Evolutionary conservation across 2,113 vertebrate genomes (phyloP).

Genomic region (Aptenodytes patagonicus): DNA sequence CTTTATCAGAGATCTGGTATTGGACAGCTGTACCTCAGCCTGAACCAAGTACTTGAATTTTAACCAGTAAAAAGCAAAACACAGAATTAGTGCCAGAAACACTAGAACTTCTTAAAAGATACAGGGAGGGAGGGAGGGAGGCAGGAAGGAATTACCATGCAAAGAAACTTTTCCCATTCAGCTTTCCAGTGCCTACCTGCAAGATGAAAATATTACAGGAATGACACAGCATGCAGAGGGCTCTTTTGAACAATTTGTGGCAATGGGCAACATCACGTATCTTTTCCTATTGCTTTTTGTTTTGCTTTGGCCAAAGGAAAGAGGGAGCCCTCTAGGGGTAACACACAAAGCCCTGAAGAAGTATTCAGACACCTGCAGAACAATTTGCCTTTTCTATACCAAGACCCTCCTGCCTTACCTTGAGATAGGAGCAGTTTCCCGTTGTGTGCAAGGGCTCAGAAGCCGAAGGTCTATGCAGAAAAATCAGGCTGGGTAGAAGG

Average conservation of each 20-base stretch:
- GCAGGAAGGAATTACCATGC: not conserved
- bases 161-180: not conserved
- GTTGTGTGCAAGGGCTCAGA: not conserved
- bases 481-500: not conserved
- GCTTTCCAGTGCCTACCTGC: not conserved
- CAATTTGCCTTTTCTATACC: fast-evolving
- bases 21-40: not conserved
- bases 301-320: not conserved
- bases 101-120: not conserved
- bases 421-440: not conserved
- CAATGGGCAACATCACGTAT: fast-evolving
- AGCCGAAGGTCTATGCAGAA: fast-evolving
- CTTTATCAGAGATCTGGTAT: not conserved
- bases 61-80: not conserved
- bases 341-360: not conserved
- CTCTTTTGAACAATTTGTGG: fast-evolving
- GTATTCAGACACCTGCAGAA: fast-evolving
- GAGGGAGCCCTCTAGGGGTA: constrained; percentile 53
- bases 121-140: not conserved
- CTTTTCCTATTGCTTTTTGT: fast-evolving
- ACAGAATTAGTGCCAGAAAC: not conserved
- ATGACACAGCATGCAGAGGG: fast-evolving
- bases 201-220: fast-evolving
- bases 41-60: not conserved
- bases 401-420: not conserved